These are phyloP conservation scores for Pseudomugil tenellus DNA, from an alignment of 2,797 vertebrate species.

Conservation along the genomic window DNA sequence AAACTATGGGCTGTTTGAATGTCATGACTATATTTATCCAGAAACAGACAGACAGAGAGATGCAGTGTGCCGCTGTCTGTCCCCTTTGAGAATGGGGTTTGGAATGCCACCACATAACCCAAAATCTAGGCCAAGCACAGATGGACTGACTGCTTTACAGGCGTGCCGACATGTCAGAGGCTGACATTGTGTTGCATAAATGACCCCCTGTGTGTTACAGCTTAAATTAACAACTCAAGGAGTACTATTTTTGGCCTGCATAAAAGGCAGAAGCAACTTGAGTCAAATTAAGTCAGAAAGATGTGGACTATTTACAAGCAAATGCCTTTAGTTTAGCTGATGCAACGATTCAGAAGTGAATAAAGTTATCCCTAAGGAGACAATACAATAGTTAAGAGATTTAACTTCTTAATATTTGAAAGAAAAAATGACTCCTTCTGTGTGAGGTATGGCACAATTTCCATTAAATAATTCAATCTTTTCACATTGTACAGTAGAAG, in stretches of 20 bases:
- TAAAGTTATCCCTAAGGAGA: background rate
- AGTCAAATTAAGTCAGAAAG: conserved; percentile 16
- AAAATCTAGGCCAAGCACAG: conserved; percentile 73
- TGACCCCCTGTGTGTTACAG: conserved; percentile 43
- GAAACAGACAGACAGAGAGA: conserved; percentile 58
- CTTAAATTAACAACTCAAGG: conserved; percentile 45
- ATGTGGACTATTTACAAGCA: background rate
- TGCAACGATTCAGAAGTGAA: background rate
- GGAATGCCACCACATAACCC: conserved; percentile 70
- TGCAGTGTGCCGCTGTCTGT: conserved; percentile 68
- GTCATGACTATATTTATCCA: conserved; percentile 73
- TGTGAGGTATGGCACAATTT: background rate
- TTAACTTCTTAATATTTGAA: background rate
- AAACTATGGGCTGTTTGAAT: conserved; percentile 68
- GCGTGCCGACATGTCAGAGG: conserved; percentile 59
- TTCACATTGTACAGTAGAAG: background rate
- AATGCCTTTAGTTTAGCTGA: background rate
- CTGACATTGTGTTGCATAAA: conserved; percentile 64
- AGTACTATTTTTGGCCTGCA: conserved; percentile 37
- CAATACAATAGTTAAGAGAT: background rate
- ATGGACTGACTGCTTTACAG: conserved; percentile 64
- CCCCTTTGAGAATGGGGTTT: conserved; percentile 75
- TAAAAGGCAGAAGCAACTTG: conserved; percentile 40
- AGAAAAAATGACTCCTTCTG: background rate
- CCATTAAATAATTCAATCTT: background rate